Conservation (phyloP, 1,140 invertebrate species). For the Calephelis nemesis region DNA sequence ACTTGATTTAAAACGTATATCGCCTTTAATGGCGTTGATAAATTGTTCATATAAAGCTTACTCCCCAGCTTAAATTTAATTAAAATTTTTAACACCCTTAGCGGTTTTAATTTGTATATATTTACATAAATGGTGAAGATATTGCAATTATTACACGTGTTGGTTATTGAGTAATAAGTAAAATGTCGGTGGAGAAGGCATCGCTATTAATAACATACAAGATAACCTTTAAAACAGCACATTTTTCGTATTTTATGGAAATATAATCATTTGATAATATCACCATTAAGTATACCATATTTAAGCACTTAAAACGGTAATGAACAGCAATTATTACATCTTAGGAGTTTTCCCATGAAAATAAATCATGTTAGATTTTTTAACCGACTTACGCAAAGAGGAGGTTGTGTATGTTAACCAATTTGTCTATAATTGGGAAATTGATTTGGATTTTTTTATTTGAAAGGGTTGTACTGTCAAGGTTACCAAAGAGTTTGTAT, state of each 20-base stretch:
- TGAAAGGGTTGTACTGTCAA: too few species aligned
- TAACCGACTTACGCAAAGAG: too few species aligned
- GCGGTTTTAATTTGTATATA: slow-evolving; percentile 11
- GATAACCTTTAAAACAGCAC: background rate
- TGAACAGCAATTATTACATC: too few species aligned
- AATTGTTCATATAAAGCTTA: slow-evolving; percentile 7
- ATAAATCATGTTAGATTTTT: too few species aligned
- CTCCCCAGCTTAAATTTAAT: slow-evolving; percentile 1
- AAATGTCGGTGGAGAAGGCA: slow-evolving; percentile 4
- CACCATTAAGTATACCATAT: background rate
- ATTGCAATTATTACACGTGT: slow-evolving; percentile 11
- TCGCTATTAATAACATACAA: background rate
- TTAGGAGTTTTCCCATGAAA: too few species aligned
- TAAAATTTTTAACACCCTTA: slow-evolving; percentile 13
- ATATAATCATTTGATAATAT: background rate
- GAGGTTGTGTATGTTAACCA: too few species aligned
- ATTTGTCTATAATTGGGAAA: too few species aligned
- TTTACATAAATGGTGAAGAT: slow-evolving; percentile 3
- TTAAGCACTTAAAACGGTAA: too few species aligned
- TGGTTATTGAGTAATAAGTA: slow-evolving; percentile 2
- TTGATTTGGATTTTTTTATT: too few species aligned
- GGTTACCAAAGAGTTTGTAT: too few species aligned
- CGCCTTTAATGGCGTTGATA: slow-evolving; percentile 22
- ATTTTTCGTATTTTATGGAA: background rate
- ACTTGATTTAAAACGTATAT: slow-evolving; percentile 24